Evolutionary conservation across 2,797 vertebrate species (phyloP).

Genomic region (Danio jaintianensis): DNA sequence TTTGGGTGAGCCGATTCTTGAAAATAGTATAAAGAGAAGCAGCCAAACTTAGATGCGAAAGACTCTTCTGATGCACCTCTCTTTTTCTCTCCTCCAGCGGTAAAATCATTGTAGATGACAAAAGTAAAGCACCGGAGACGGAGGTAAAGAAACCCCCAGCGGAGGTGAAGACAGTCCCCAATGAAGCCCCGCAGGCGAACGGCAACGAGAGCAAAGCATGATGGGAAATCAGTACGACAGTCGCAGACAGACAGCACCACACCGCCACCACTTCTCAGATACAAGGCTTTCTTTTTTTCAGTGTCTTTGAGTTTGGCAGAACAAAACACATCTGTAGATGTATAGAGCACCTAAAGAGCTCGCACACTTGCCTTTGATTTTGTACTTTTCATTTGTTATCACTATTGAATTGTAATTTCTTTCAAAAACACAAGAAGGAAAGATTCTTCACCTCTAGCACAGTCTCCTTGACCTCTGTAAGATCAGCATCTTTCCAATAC

Average conservation of each 20-base stretch:
- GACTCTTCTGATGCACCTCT: slow-evolving; percentile 27
- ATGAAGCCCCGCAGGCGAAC: slow-evolving; percentile 92
- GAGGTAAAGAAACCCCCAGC: slow-evolving; percentile 85
- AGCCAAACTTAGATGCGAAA: not conserved
- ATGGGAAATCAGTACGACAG: slow-evolving; percentile 67
- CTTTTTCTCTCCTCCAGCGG: slow-evolving; percentile 68
- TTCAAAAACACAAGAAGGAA: slow-evolving; percentile 39
- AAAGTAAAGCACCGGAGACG: slow-evolving; percentile 79
- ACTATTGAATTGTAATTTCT: slow-evolving; percentile 30
- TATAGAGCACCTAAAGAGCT: slow-evolving; percentile 82
- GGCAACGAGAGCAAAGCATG: slow-evolving; percentile 97
- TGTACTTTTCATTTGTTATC: slow-evolving; percentile 53
- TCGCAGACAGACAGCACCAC: slow-evolving; percentile 53
- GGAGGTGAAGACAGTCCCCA: slow-evolving; percentile 95
- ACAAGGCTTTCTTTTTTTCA: slow-evolving; percentile 77
- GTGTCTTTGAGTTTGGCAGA: slow-evolving; percentile 86
- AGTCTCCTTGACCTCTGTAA: slow-evolving; percentile 60
- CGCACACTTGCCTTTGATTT: slow-evolving; percentile 80
- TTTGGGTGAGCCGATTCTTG: not conserved
- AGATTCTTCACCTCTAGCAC: slow-evolving; percentile 56
- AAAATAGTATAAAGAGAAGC: slow-evolving; percentile 11
- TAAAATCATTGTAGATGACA: slow-evolving; percentile 87
- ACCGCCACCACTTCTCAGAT: slow-evolving; percentile 67
- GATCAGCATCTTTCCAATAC: slow-evolving; percentile 51
- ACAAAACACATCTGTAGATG: slow-evolving; percentile 75